phyloP scores from a whole-genome alignment of 2,888 invertebrate genomes.

The Pseudanteris insignis region DNA sequence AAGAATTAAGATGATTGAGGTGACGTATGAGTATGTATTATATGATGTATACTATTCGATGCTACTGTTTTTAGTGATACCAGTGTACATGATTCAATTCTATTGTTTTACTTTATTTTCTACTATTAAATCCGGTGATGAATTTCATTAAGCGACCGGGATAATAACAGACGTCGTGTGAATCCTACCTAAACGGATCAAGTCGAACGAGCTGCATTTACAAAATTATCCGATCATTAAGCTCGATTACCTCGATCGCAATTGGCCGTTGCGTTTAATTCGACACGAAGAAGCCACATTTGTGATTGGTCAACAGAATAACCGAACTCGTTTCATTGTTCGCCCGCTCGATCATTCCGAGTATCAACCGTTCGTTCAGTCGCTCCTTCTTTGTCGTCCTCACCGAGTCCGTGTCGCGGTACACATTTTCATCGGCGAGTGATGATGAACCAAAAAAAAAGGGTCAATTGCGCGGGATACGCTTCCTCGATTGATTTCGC shows the following conservation, averaged over 20 bases:
- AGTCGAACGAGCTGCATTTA: slow-evolving; percentile 23
- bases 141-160: slow-evolving; percentile 7
- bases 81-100: too few relatives aligned
- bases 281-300: slow-evolving; percentile 26
- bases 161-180: slow-evolving; percentile 14
- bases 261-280: slow-evolving; percentile 24
- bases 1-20: too few relatives aligned
- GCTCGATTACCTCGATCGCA: slow-evolving; percentile 24
- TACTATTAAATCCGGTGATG: slow-evolving; percentile 7
- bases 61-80: too few relatives aligned
- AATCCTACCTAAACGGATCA: slow-evolving; percentile 25
- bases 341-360: slow-evolving; percentile 3
- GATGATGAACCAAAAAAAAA: too few relatives aligned
- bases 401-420: too few relatives aligned
- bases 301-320: slow-evolving; percentile 23
- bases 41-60: too few relatives aligned
- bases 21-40: too few relatives aligned
- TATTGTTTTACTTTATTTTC: slow-evolving; percentile 3
- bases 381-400: background rate
- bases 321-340: slow-evolving; percentile 8
- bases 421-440: slow-evolving; percentile 1
- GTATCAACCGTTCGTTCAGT: background rate
- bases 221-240: slow-evolving; percentile 29
- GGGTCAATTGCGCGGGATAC: background rate
- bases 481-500: background rate